Conservation (phyloP, 2,888 invertebrate genomes). For the Harpagoxenus sublaevis region DNA sequence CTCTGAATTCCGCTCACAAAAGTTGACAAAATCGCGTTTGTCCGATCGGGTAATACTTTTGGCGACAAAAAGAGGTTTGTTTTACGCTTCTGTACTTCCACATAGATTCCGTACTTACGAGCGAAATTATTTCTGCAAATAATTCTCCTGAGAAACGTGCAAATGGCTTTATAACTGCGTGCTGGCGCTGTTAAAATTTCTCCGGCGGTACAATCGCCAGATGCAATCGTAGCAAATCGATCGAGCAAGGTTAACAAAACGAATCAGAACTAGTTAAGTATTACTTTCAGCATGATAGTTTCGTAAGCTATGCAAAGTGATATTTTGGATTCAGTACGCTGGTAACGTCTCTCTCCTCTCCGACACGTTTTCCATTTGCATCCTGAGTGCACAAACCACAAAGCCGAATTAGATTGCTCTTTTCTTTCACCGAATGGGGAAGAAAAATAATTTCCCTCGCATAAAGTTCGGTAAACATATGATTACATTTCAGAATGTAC, state of each 20-base stretch:
- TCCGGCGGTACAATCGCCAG: background rate
- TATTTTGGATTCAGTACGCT: conserved; percentile 45
- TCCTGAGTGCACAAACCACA: conserved; percentile 36
- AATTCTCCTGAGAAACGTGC: background rate
- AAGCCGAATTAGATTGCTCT: conserved; percentile 22
- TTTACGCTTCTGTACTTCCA: background rate
- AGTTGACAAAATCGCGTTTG: conserved; percentile 15
- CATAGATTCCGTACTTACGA: background rate
- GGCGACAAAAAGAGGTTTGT: conserved; percentile 8
- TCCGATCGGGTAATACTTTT: conserved; percentile 11
- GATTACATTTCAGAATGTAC: background rate
- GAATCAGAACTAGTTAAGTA: conserved; percentile 25
- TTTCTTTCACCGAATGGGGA: conserved; percentile 15
- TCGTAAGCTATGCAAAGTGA: conserved; percentile 42
- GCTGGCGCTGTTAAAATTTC: background rate
- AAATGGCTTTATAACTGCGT: background rate
- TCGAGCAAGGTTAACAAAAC: background rate
- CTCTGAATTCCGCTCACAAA: background rate
- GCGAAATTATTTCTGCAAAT: conserved; percentile 8
- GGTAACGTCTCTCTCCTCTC: conserved; percentile 8
- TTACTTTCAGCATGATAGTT: conserved; percentile 26
- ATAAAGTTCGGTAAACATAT: conserved; percentile 5
- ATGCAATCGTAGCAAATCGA: background rate
- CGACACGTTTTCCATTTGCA: conserved; percentile 37
- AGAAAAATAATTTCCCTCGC: background rate